Evolutionary conservation across 2,113 vertebrate species (phyloP).

Genomic region (Albula glossodonta): DNA sequence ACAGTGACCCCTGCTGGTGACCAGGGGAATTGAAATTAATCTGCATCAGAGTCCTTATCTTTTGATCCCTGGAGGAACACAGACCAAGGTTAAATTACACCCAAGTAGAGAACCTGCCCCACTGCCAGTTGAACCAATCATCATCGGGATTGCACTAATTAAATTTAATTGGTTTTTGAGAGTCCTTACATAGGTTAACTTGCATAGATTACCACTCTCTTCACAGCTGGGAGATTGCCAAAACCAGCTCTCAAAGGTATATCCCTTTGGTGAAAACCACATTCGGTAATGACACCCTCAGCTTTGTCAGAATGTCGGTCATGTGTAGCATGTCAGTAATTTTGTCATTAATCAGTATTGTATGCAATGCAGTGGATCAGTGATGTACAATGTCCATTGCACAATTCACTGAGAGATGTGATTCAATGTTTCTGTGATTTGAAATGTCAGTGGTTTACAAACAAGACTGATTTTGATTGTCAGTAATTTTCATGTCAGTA

Average conservation of each 20-base stretch:
- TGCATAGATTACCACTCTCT: neutral
- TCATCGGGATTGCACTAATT: neutral
- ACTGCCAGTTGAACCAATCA: neutral
- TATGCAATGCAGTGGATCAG: neutral
- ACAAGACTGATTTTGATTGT: neutral
- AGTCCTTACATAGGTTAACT: neutral
- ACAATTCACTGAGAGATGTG: neutral
- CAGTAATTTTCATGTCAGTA: neutral
- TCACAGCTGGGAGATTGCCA: neutral
- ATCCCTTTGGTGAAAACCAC: neutral
- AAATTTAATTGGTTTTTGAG: neutral
- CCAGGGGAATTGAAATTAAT: neutral
- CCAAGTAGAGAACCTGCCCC: neutral
- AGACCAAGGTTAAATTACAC: constrained; percentile 6
- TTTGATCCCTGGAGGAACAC: neutral
- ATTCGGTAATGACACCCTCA: neutral
- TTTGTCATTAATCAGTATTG: neutral
- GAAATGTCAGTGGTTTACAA: too few relatives aligned
- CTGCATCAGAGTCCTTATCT: neutral
- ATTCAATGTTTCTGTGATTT: neutral
- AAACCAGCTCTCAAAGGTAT: neutral
- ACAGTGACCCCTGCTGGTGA: constrained; percentile 27
- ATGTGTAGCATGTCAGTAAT: neutral
- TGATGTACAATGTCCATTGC: neutral
- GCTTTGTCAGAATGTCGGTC: neutral